Evolutionary conservation across 2,113 vertebrate genomes (phyloP).

Genomic region (Herpailurus yagouaroundi): DNA sequence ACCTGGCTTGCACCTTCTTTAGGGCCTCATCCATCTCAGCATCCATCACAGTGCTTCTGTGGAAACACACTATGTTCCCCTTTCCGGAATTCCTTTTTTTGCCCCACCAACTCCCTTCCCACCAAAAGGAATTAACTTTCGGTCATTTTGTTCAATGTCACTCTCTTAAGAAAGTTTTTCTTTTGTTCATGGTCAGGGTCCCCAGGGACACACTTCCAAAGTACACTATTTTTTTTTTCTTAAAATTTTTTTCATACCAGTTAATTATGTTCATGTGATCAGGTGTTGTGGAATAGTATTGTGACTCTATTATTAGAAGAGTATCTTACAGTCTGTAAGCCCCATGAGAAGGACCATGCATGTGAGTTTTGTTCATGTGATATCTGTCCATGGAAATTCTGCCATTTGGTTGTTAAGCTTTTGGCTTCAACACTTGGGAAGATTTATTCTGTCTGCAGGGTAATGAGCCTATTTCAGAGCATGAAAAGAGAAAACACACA

Average conservation of each 20-base stretch:
- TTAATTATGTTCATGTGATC: not conserved
- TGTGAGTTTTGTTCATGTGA: not conserved
- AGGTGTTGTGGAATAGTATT: not conserved
- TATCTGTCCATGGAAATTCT: not conserved
- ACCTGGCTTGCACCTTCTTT: not conserved
- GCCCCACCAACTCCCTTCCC: not conserved
- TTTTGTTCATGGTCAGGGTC: not conserved
- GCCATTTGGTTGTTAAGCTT: not conserved
- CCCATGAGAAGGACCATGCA: not conserved
- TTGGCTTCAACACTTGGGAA: not conserved
- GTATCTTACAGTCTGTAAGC: not conserved
- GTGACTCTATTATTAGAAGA: not conserved
- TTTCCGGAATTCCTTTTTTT: not conserved
- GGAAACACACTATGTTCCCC: fast-evolving
- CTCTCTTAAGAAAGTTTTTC: not conserved
- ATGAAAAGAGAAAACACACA: not conserved
- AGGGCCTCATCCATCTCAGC: not conserved
- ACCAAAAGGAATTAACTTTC: not conserved
- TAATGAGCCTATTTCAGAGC: not conserved
- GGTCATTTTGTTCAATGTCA: not conserved
- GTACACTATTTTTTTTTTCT: no score
- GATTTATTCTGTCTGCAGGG: not conserved
- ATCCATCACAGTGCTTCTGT: not conserved
- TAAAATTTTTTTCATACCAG: fast-evolving
- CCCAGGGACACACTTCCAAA: not conserved